Evolutionary conservation across 2,113 vertebrate species (phyloP).

Genomic region (Laticauda laticaudata): DNA sequence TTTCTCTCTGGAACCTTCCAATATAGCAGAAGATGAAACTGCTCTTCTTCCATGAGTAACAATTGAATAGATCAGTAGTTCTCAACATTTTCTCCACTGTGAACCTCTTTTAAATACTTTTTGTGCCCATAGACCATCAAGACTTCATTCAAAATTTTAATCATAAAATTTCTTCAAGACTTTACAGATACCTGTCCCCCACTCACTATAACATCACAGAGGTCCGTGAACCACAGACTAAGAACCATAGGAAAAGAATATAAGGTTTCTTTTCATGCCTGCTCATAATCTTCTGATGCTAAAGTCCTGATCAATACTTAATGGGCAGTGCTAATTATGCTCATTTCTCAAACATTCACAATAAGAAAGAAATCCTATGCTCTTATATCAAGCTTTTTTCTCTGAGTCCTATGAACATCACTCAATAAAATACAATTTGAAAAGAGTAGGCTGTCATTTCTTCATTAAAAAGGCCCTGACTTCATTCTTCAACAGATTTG

Average conservation of each 20-base stretch:
- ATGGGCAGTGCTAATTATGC: not conserved
- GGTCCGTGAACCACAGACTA: too few species aligned
- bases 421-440: not conserved
- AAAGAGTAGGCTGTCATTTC: not conserved
- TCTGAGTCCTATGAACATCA: not conserved
- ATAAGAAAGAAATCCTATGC: not conserved
- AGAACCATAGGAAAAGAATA: too few species aligned
- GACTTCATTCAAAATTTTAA: too few species aligned
- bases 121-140: too few species aligned
- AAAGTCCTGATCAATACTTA: not conserved
- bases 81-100: too few species aligned
- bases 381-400: not conserved
- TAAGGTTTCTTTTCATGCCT: not conserved
- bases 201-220: too few species aligned
- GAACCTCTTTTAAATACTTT: too few species aligned
- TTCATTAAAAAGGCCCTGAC: not conserved
- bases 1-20: not conserved
- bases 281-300: not conserved
- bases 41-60: not conserved
- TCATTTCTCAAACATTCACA: not conserved
- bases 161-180: too few species aligned
- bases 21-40: not conserved
- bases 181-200: too few species aligned
- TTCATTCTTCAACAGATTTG: not conserved
- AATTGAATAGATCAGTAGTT: not conserved